These are phyloP conservation scores for Thyatira batis DNA, from an alignment of 2,888 invertebrate species.

Conservation along the genomic window DNA sequence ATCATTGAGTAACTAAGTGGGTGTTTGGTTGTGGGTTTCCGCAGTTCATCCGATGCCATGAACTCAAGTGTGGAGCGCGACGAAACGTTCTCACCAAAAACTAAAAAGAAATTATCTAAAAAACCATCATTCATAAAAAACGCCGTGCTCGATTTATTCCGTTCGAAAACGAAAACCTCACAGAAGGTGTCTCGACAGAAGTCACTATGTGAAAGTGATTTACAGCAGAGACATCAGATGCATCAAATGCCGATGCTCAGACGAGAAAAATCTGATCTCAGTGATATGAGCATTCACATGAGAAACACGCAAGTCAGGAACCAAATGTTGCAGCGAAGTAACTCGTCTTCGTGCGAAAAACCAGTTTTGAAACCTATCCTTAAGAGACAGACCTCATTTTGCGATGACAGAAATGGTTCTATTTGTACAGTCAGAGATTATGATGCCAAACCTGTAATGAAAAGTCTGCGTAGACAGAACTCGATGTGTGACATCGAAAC, in stretches of 20 bases:
- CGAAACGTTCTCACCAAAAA: slow-evolving; percentile 79
- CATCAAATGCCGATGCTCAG: slow-evolving; percentile 65
- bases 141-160: slow-evolving; percentile 79
- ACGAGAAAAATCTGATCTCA: slow-evolving; percentile 75
- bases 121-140: slow-evolving; percentile 81
- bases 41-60: slow-evolving; percentile 78
- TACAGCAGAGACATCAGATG: slow-evolving; percentile 65
- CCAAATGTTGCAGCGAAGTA: slow-evolving; percentile 77
- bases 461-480: slow-evolving; percentile 69
- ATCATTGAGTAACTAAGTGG: slow-evolving; percentile 78
- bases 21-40: slow-evolving; percentile 81
- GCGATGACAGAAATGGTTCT: slow-evolving; percentile 74
- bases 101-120: slow-evolving; percentile 82
- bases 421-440: slow-evolving; percentile 74
- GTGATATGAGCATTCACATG: slow-evolving; percentile 70
- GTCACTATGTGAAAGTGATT: slow-evolving; percentile 75
- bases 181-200: slow-evolving; percentile 78
- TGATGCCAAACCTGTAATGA: slow-evolving; percentile 69
- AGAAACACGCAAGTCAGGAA: slow-evolving; percentile 72
- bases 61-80: slow-evolving; percentile 79
- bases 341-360: slow-evolving; percentile 77
- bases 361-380: slow-evolving; percentile 73
- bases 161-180: slow-evolving; percentile 77
- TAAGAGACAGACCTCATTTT: slow-evolving; percentile 78
- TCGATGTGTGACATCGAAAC: slow-evolving; percentile 81